These are phyloP conservation scores for Valencia hispanica DNA, from an alignment of 2,797 vertebrate species.

Conservation along the genomic window DNA sequence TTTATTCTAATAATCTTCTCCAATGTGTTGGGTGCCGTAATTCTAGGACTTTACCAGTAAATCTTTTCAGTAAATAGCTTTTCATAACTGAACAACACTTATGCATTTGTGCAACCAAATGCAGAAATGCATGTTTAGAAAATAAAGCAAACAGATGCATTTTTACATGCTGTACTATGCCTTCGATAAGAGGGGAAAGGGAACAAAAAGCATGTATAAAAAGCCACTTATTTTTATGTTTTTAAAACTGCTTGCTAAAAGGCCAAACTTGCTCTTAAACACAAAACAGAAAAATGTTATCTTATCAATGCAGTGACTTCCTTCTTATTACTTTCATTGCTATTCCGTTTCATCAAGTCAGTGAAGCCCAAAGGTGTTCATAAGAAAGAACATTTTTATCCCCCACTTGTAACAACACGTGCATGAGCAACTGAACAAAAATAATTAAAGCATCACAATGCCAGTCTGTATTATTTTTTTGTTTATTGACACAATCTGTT, in stretches of 20 bases:
- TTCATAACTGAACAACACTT: no score
- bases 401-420: background rate
- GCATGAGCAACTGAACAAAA: background rate
- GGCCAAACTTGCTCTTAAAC: background rate
- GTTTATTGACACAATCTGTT: background rate
- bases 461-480: background rate
- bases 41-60: background rate
- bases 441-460: background rate
- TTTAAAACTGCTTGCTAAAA: background rate
- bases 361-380: background rate
- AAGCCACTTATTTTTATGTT: no score
- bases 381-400: background rate
- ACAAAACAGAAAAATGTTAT: background rate
- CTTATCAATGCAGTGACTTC: background rate
- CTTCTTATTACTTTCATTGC: background rate
- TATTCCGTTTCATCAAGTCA: background rate
- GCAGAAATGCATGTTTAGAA: background rate
- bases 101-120: no score
- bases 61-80: no score
- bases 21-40: background rate
- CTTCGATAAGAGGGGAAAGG: no score
- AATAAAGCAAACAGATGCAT: no score
- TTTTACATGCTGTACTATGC: background rate
- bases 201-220: background rate
- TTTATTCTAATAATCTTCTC: background rate